Conservation (phyloP, 92 coral and sea anemone genomes). For the Blastomussa wellsi region DNA sequence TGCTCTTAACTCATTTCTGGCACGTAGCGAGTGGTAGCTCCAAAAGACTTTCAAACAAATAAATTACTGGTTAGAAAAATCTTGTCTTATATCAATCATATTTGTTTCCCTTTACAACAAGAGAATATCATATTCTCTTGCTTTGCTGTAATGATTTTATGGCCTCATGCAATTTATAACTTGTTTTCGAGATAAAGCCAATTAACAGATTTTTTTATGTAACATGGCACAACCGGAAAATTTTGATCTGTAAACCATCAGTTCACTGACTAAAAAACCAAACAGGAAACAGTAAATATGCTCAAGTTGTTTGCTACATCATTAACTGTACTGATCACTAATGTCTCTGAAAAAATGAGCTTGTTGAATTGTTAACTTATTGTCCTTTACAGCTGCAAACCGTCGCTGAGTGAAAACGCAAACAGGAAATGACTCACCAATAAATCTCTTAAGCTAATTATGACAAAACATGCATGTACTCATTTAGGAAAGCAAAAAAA, state of each 20-base stretch:
- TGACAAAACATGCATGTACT: background rate
- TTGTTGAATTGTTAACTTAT: too few relatives aligned
- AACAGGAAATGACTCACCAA: background rate
- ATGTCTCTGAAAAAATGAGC: too few relatives aligned
- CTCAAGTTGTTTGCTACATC: background rate
- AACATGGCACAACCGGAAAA: background rate
- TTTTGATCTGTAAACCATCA: background rate
- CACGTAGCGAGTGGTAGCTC: too few relatives aligned
- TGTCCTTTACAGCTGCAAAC: background rate
- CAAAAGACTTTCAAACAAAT: too few relatives aligned
- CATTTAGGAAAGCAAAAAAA: constrained; percentile 1
- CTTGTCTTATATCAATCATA: too few relatives aligned
- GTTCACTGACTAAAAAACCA: background rate
- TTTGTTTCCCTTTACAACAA: too few relatives aligned
- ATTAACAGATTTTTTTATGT: background rate
- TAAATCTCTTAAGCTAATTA: background rate
- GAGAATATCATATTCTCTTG: too few relatives aligned
- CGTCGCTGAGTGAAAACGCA: background rate
- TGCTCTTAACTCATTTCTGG: too few relatives aligned
- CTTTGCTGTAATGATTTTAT: too few relatives aligned
- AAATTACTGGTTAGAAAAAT: too few relatives aligned
- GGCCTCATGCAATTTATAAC: too few relatives aligned
- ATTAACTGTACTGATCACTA: background rate
- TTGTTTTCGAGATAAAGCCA: too few relatives aligned
- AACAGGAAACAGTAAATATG: background rate